Evolutionary conservation across 2,888 invertebrate genomes (phyloP), one percentile per base, ranked within the genome.

Genomic region (Calameuta filiformis): DNA sequence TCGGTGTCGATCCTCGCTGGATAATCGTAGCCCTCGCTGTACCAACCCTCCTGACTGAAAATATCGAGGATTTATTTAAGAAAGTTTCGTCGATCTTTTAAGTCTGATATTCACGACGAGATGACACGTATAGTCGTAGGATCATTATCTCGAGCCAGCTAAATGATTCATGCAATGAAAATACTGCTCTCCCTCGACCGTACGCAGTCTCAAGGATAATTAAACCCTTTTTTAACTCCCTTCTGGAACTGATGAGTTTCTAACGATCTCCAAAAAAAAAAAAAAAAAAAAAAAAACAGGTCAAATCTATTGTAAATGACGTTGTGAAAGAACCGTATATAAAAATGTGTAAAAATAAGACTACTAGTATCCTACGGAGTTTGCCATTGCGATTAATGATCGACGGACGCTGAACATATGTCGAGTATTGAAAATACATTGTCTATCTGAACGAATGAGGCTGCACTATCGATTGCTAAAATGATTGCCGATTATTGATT

Each of bases 21-120:
- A 85, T 92, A 92, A 81, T 92, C 92, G 82, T 92, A 92, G 78
- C 93, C 92, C 85, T 93, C 93, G 85, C 93, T 93, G 87, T 92
- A 92, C 94, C 93, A 94, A 77, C 92, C 92, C 79, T 93, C 93
- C 90, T 93, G 93, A 86, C 94, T 94, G 91, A 84, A 93, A 93
- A 82, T 79, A 86, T 81, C 83, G 83, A 31, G 31, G 11, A 71
- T 71, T 12, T 71, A 71, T 31, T 30, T 31, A 12, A 31, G 11
- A 23, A 71, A 23, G 12, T 31, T 33, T 31, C 15, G 15, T 71
- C 33, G 12, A 33, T 71, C 31, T 11, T 56, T 56, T 56, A 23
- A 1, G 23, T 56, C 9, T 0, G 23, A 56, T 23, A 23, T 56
- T 9, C 56, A 56, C 9, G 9, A 56, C 2, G 56, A 56, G 23